Evolutionary conservation across 2,113 vertebrate genomes (phyloP).

Genomic region (Peucedramus taeniatus): DNA sequence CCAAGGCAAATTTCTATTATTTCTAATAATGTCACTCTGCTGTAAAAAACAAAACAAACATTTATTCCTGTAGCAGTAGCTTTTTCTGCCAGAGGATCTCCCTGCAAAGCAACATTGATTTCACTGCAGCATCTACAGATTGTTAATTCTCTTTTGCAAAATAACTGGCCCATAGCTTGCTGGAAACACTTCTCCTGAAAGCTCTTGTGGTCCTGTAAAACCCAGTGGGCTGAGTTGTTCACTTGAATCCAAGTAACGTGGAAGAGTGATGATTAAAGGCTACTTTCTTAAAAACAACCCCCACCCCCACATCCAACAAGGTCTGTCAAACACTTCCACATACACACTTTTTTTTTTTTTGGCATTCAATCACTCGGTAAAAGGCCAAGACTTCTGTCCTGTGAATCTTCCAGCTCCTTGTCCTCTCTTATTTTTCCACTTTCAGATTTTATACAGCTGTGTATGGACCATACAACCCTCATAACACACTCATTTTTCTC

Average conservation of each 20-base stretch:
- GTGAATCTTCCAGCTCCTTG: neutral
- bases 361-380: neutral
- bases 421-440: neutral
- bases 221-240: neutral
- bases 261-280: neutral
- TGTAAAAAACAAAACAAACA: neutral
- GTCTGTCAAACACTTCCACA: neutral
- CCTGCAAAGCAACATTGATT: slow-evolving; percentile 46
- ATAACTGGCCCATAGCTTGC: neutral
- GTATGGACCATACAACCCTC: neutral
- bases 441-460: neutral
- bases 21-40: neutral
- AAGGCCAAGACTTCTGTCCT: neutral
- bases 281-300: slow-evolving; percentile 51
- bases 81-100: slow-evolving; percentile 31
- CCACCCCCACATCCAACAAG: neutral
- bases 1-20: neutral
- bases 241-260: neutral
- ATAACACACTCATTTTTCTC: neutral
- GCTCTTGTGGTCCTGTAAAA: neutral
- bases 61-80: neutral
- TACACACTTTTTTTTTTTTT: neutral
- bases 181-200: neutral
- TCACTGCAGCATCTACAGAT: slow-evolving; percentile 44
- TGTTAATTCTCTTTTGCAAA: neutral